Conservation (phyloP, 1,140 invertebrate species). For the Schlechtendalia chinensis region DNA sequence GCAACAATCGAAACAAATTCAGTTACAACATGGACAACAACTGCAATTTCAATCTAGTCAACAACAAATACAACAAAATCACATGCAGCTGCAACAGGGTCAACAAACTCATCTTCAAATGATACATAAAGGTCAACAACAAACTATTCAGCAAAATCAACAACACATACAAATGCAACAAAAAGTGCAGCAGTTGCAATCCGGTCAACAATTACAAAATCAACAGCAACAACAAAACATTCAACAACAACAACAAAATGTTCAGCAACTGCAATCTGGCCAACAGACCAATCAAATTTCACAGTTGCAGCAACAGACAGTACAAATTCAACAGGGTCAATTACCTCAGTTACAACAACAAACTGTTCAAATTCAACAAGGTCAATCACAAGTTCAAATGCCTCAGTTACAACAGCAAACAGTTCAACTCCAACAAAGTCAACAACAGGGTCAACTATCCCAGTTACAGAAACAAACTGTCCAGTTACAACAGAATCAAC, state of each 20-base stretch:
- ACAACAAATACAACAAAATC: conserved; percentile 53
- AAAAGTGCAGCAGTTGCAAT: conserved; percentile 51
- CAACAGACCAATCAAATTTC: conserved; percentile 57
- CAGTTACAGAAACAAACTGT: conserved; percentile 59
- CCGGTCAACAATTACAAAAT: conserved; percentile 53
- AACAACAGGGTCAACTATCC: conserved; percentile 57
- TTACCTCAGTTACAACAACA: conserved; percentile 56
- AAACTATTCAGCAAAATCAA: conserved; percentile 49
- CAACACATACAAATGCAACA: conserved; percentile 48
- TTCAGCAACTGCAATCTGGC: conserved; percentile 53
- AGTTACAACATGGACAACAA: conserved; percentile 50
- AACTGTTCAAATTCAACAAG: conserved; percentile 58
- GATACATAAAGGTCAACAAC: conserved; percentile 52
- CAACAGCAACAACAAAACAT: conserved; percentile 58
- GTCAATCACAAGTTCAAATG: conserved; percentile 59
- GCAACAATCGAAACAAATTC: conserved; percentile 52
- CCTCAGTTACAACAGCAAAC: conserved; percentile 56
- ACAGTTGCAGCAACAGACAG: conserved; percentile 56
- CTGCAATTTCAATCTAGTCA: conserved; percentile 50
- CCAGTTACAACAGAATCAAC: conserved; percentile 55
- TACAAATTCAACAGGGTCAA: conserved; percentile 58
- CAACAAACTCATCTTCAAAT: conserved; percentile 46
- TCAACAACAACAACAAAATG: conserved; percentile 59
- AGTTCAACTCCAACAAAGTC: conserved; percentile 58
- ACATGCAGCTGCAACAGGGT: conserved; percentile 51